A percentile compares a stretch with the other conserved stretches of the same genome.
Evolutionary conservation across 2,888 invertebrate genomes (phyloP).

Genomic region (Drosophila neonasuta): DNA sequence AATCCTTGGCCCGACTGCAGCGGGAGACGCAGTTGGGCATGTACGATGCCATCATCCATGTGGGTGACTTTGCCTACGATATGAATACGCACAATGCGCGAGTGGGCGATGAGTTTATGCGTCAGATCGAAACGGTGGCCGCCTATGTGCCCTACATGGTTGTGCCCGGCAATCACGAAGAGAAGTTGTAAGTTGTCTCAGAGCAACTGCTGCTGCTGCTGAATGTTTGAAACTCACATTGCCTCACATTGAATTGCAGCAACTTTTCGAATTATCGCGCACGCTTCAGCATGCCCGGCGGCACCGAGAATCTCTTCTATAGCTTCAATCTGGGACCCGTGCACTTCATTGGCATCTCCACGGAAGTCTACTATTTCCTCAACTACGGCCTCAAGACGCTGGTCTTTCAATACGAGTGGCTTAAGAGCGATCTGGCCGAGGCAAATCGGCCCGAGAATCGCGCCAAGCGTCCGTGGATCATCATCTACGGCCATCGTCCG

Average conservation of each 20-base stretch:
- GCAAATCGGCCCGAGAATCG: constrained; percentile 91
- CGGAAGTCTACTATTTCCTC: constrained; percentile 96
- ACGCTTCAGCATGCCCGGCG: constrained; percentile 95
- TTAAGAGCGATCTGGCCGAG: constrained; percentile 88
- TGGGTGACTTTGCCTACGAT: constrained; percentile 98
- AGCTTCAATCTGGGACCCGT: constrained; percentile 95
- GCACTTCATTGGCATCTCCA: constrained; percentile 95
- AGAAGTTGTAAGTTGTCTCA: constrained; percentile 85
- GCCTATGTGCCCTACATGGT: constrained; percentile 96
- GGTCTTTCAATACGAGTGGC: constrained; percentile 93
- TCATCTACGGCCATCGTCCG: constrained; percentile 92
- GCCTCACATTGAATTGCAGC: constrained; percentile 82
- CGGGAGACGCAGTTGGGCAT: constrained; percentile 90
- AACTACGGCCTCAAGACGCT: constrained; percentile 92
- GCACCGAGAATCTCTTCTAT: constrained; percentile 88
- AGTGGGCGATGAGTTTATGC: constrained; percentile 97
- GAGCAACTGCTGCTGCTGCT: background rate
- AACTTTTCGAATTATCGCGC: constrained; percentile 97
- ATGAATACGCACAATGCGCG: constrained; percentile 91
- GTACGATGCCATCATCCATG: constrained; percentile 95
- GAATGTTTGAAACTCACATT: constrained; percentile 7
- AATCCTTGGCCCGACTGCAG: constrained; percentile 91
- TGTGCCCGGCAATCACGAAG: constrained; percentile 95
- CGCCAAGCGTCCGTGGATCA: constrained; percentile 89
- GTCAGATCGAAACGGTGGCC: constrained; percentile 95